Base-by-base conservation (phyloP, 2,113 vertebrate species). In the Phainopepla nitens region DNA sequence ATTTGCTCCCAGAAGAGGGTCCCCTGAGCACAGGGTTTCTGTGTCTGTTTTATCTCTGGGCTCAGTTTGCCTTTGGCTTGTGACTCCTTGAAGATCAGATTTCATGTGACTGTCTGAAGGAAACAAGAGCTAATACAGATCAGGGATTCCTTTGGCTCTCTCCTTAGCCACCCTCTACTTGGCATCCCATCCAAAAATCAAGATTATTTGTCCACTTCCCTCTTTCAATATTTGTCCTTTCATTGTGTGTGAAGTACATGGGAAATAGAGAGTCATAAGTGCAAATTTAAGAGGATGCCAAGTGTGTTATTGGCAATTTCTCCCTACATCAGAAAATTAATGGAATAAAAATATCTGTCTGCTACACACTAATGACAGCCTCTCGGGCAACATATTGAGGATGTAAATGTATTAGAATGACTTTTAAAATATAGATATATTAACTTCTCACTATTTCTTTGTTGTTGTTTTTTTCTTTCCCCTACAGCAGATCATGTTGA, bases 401-500 rank as follows among this genome's bases (percentile, higher is more conserved):
- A n/a, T 33, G 20, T 16, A 33, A 70, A 53, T 57, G 35, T 51
- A 28, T 8, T 65, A 66, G 68, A 60, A 70, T 62, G 2, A 16
- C 42, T 78, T 73, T 15, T 54, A 64, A 68, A 78, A 70, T 36
- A 14, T 0, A 57, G 41, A 11, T 71, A 4, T 39, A 28, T 64
- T 87, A 31, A 44, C 27, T 61, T 96, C 86, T 96, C 58, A 31
- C 58, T 82, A 47, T 64, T 91, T 80, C 92, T 90, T 90, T 90
- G 89, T 82, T 88, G 57, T 92, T 92, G 51, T 92, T 58, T 42
- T 91, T 68, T 60, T 86, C n/a, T 93, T 57, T 69, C 72, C 66
- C 62, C 80, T 97, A 93, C 98, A 99, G 98, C 98, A 98, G 98
- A 99, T 97, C 97, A 98, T 97, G 97, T 98, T 69, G 98, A 99